Base-by-base conservation (phyloP, 1,140 invertebrate species). In the Pantala flavescens region DNA sequence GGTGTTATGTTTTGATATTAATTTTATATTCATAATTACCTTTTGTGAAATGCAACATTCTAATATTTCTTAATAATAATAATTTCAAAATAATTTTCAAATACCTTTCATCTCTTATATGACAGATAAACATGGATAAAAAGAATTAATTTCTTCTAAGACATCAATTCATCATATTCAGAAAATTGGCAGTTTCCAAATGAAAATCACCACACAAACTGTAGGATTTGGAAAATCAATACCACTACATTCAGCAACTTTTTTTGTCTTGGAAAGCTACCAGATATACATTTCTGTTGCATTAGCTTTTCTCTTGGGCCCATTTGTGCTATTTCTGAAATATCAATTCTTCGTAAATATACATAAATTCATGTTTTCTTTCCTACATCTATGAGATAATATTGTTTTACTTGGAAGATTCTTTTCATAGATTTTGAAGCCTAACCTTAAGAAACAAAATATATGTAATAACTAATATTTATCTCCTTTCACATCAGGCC, bases 321-420 rank as follows among this genome's bases (percentile, higher is more conserved):
- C 49, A 63, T 63, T 63, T 63, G 49, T 63, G 49, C 49, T 63
- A 63, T 63, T 63, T 63, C 49, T 63, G 49, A 21, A 63, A 19
- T 21, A 63, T 19, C 49, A 63, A 63, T 63, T 63, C 49, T 63
- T 63, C 49, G 12, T 63, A 63, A 63, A 63, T 63, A 63, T 63
- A 63, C 49, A 63, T 63, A 21, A 16, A 63, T 63, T 63, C n/a
- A 19, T 63, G 5, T 63, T 63, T 63, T 63, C 49, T 63, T 3
- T 19, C 16, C 49, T 63, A 63, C 49, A 3, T 63, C 49, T 63
- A 63, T 3, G 16, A 63, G 49, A 63, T 12, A 63, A 63, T 63
- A 12, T 63, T 63, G 49, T 16, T 63, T 63, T 63, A 63, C 12
- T 63, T 63, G 49, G 49, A 63, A 63, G 49, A 63, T 63, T 63